These are phyloP conservation scores for Nerophis ophidion DNA, from an alignment of 2,113 vertebrate species.

Conservation along the genomic window DNA sequence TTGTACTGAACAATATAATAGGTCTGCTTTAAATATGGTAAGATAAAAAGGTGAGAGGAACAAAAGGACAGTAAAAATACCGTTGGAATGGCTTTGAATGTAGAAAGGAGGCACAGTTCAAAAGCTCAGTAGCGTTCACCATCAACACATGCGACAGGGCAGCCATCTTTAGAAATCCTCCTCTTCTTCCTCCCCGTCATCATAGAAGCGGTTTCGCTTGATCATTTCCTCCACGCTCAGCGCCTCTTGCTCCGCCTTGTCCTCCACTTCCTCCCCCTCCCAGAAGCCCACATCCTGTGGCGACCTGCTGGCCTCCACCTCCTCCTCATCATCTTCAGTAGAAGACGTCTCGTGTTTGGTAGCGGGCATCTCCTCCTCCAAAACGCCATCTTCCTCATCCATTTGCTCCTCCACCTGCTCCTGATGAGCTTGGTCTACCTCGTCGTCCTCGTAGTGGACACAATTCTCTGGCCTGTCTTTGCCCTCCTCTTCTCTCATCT, in stretches of 20 bases:
- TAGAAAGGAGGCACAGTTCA: constrained; percentile 37
- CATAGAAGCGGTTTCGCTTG: constrained; percentile 90
- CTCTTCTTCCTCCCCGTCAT: constrained; percentile 67
- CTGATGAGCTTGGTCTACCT: constrained; percentile 5
- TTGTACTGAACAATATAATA: constrained; percentile 16
- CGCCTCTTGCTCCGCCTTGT: constrained; percentile 46
- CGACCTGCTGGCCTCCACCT: constrained; percentile 64
- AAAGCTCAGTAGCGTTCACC: constrained; percentile 18
- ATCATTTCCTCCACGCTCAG: constrained; percentile 90
- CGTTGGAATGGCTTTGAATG: constrained; percentile 16
- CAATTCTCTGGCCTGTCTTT: constrained; percentile 4
- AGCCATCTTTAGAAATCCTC: constrained; percentile 20
- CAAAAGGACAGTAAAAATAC: constrained; percentile 5
- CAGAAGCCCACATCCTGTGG: constrained; percentile 83
- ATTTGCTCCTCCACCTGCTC: constrained; percentile 20
- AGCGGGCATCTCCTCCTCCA: constrained; percentile 34
- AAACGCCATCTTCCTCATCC: constrained; percentile 23
- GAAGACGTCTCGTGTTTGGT: constrained; percentile 45
- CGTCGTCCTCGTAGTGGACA: constrained; percentile 14
- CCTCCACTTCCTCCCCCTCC: constrained; percentile 75
- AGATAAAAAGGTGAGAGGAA: constrained; percentile 11
- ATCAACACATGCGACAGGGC: constrained; percentile 6
- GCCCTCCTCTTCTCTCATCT: neutral
- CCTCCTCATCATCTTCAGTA: constrained; percentile 55
- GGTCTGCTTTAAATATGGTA: constrained; percentile 12